Evolutionary conservation across 2,113 vertebrate species (phyloP).

Genomic region (Micronycteris hirsuta): DNA sequence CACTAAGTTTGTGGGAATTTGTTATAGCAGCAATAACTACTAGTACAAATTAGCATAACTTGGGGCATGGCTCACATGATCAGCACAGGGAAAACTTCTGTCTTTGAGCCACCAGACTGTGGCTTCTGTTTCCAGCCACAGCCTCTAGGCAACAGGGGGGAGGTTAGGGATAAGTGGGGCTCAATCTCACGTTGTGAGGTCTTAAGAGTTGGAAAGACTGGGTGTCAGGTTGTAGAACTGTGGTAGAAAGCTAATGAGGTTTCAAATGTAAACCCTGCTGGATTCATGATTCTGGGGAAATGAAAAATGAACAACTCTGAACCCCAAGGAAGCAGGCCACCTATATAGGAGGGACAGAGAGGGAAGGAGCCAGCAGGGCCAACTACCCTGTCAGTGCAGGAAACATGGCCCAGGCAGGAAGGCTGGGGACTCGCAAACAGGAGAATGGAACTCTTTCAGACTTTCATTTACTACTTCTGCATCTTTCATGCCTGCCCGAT

Average conservation of each 20-base stretch:
- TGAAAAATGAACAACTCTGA: background rate
- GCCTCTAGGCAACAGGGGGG: no score
- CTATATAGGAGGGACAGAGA: background rate
- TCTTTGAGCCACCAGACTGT: background rate
- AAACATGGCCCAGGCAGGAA: background rate
- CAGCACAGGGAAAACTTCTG: background rate
- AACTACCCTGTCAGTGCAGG: background rate
- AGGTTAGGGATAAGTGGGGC: background rate
- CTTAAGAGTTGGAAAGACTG: background rate
- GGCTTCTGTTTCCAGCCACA: background rate
- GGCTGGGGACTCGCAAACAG: no score
- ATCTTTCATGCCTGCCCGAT: background rate
- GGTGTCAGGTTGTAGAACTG: background rate
- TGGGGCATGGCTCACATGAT: fast-evolving
- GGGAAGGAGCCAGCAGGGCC: background rate
- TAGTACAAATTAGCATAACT: background rate
- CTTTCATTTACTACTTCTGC: background rate
- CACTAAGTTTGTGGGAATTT: background rate
- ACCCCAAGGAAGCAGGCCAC: background rate
- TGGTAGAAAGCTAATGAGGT: background rate
- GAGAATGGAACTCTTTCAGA: background rate
- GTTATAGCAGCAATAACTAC: background rate
- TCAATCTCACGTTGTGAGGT: fast-evolving
- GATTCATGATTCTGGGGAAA: background rate
- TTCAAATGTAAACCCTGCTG: background rate